Evolutionary conservation across 2,888 invertebrate genomes (phyloP).

Genomic region (Zygaena filipendulae): DNA sequence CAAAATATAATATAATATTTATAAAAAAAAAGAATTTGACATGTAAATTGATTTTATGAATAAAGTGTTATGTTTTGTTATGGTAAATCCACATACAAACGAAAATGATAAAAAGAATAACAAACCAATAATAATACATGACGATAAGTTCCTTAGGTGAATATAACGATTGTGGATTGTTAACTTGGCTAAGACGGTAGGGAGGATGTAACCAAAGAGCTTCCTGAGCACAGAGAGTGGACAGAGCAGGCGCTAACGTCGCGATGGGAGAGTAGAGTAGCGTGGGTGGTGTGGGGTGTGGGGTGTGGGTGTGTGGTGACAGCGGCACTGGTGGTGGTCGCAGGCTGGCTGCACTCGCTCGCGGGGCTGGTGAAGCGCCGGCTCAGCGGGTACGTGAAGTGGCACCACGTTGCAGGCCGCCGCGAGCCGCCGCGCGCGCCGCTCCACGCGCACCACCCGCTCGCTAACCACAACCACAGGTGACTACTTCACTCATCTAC

Average conservation of each 20-base stretch:
- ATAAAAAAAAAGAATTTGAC: too few relatives aligned
- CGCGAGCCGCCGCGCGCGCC: constrained; percentile 24
- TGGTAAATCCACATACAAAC: too few relatives aligned
- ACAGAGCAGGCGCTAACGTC: constrained; percentile 22
- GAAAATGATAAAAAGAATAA: too few relatives aligned
- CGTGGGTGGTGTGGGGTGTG: constrained; percentile 17
- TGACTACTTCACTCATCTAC: constrained; percentile 22
- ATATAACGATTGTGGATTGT: too few relatives aligned
- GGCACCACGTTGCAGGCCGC: constrained; percentile 72
- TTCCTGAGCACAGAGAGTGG: constrained; percentile 20
- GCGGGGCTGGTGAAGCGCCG: constrained; percentile 80
- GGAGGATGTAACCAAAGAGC: constrained; percentile 20
- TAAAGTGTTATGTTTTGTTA: too few relatives aligned
- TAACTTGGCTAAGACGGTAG: too few relatives aligned
- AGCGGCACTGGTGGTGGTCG: constrained; percentile 23
- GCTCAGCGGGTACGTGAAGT: constrained; percentile 85
- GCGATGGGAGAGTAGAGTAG: constrained; percentile 11
- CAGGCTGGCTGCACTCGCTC: constrained; percentile 76
- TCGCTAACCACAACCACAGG: constrained; percentile 38
- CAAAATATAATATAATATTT: too few relatives aligned
- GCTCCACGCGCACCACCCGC: constrained; percentile 24
- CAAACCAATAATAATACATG: too few relatives aligned
- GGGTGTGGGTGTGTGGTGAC: constrained; percentile 19
- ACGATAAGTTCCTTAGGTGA: too few relatives aligned
- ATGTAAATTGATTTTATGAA: too few relatives aligned